Evolutionary conservation across 2,888 invertebrate genomes (phyloP), one percentile per base, ranked within the genome.

Genomic region (Sinelater perroti): DNA sequence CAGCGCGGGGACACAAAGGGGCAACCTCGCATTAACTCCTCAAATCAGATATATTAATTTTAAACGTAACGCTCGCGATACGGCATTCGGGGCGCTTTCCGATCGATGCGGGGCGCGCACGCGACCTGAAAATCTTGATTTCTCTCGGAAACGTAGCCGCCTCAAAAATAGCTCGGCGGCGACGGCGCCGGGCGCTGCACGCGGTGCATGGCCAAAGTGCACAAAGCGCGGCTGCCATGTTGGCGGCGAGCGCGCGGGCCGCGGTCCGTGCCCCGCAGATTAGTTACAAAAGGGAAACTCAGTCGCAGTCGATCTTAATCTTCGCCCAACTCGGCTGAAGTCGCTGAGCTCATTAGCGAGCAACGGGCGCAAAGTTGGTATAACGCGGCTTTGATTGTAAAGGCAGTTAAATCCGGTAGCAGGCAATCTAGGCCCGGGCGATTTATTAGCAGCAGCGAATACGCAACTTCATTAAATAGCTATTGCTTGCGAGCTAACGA

Each of bases 301-400:
- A 40, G 14, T 40, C 24, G 26, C 14, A 16, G 40, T 40, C 11
- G 24, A 40, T 21, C 40, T 40, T 40, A 40, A 21, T 21, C 24
- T 40, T 40, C 16, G 13, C 40, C 16, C 14, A 40, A 40, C 24
- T 40, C 24, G 40, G 14, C n/a, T n/a, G n/a, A 40, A 40, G 40
- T 24, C 35, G 35, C 18, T 35, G 18, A 10, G 35, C 35, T 35
- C 40, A 38, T 38, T 38, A 24, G 40, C 24, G 24, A 20, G 24
- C 6, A 24, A 40, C 24, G 40, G 14, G n/a, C 11, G 6, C 21
- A 10, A 40, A 36, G 36, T 14, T 14, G n/a, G 24, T 14, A 38
- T 21, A 21, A 20, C 38, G 10, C 11, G 26, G 24, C 40, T 40
- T 24, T 40, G 18, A 40, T 40, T 40, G 26, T 40, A 40, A n/a